Base-by-base conservation (phyloP, 2,888 invertebrate genomes). In the Acanthosepion pharaonis region DNA sequence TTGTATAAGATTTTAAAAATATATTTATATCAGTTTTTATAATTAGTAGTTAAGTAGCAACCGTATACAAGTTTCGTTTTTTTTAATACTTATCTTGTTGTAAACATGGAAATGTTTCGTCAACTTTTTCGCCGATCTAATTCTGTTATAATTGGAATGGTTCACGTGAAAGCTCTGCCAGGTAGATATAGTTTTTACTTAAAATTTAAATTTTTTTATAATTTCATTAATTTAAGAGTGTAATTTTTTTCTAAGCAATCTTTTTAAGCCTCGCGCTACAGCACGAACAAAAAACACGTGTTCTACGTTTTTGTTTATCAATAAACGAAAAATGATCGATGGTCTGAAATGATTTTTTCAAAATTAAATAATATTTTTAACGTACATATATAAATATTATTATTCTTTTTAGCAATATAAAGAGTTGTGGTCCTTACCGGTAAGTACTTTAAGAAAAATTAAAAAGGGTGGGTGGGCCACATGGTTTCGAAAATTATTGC, bases 121-220 rank as follows among this genome's bases (percentile, higher is more conserved):
- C 95, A 94, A 51, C 91, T 96, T 9, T 96, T 96, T 94, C 95
- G 95, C 53, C 96, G 95, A 91, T 95, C 95, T 59, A 95, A 94
- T 49, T 95, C 95, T 91, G 96, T 96, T 95, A 95, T 98, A 78
- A 98, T 98, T 96, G 98, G 98, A 94, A 98, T 98, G 98, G 98
- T 98, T 94, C 98, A 98, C 97, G 98, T 98, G 4, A 98, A 97
- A 96, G 98, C 98, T 93, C 97, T 98, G 95, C 98, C 98, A 97
- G 98, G 98, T 98, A 97, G 96, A 95, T 95, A 92, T 91, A 25
- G 0, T 48, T 94, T 91, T 49, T 28, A 25, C 25, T 78, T 94
- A 78, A 5, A 33, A 78, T n/a, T n/a, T n/a, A 78, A 78, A 3
- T 11, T 33, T 78, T 11, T 11, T 33, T 78, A 78, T 9, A 78